These are phyloP conservation scores for Acrobasis repandana DNA, from an alignment of 2,888 invertebrate species.

Conservation along the genomic window DNA sequence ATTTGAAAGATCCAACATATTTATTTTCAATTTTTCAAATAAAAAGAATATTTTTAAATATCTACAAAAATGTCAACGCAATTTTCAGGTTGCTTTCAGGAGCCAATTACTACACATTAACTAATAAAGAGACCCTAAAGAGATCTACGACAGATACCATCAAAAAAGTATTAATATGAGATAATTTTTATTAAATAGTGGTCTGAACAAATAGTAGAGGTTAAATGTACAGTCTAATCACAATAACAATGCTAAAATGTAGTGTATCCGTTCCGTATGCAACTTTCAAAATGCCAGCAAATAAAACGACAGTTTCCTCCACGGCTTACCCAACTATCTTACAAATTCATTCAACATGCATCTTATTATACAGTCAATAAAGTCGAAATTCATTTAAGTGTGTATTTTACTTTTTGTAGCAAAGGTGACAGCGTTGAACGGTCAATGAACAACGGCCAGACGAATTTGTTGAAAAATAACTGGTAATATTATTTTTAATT, in stretches of 20 bases:
- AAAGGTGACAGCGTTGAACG: conserved; percentile 21
- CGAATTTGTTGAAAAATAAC: conserved; percentile 16
- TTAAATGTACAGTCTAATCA: conserved; percentile 33
- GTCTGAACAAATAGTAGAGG: conserved; percentile 34
- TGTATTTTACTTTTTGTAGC: conserved; percentile 16
- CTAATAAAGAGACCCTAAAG: too few relatives aligned
- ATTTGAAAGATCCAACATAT: too few relatives aligned
- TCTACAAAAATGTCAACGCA: too few relatives aligned
- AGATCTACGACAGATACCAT: too few relatives aligned
- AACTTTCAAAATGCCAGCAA: conserved; percentile 44
- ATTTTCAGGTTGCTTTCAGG: too few relatives aligned
- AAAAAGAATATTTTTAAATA: too few relatives aligned
- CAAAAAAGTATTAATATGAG: neutral
- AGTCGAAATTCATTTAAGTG: neutral
- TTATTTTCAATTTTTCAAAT: too few relatives aligned
- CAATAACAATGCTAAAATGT: conserved; percentile 43
- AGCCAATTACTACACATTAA: too few relatives aligned
- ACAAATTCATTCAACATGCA: conserved; percentile 2
- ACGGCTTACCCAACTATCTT: conserved; percentile 18
- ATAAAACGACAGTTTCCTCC: conserved; percentile 37
- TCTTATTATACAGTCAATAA: neutral
- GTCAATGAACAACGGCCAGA: conserved; percentile 22
- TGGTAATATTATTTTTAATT: conserved; percentile 20
- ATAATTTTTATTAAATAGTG: neutral
- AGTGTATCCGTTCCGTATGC: conserved; percentile 47